Evolutionary conservation across 2,888 invertebrate species (phyloP), one percentile per base, ranked within the genome.

Genomic region (Cataglyphis livida): DNA sequence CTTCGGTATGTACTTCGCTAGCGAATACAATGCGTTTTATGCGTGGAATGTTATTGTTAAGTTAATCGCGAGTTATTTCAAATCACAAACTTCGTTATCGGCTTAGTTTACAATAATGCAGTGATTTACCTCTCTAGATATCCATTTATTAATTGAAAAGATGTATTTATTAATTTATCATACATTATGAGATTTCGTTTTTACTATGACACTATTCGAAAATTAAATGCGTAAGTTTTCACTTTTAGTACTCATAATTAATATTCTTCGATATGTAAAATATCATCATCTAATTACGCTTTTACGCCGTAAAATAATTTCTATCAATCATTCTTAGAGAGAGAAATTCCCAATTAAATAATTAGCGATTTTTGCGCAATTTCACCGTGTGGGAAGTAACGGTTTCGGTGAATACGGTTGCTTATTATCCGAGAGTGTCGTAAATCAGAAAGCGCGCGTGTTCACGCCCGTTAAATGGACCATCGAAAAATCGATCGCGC

Each of bases 381-480:
- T 78, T 79, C 78, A 70, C 78, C 59, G 12, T 18, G 59, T 44
- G 21, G 21, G 18, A 35, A 54, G 18, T 79, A 70, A 79, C 54
- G 68, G 59, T 70, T 9, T 21, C 70, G 82, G 59, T 75, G 59
- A 62, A 61, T 6, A 48, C 44, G 51, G 61, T 74, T 76, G 70
- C 25, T 88, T 85, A 85, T 84, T 74, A 81, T 78, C 68, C 41
- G 62, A 51, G 74, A 54, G 65, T 25, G 75, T 76, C 78, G 86
- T 88, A 88, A 88, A 86, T 88, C 88, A 86, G 76, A 48, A 35
- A 78, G 54, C 74, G 76, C 71, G 84, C 83, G 86, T 86, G 88
- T 86, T 88, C 86, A 81, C 88, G 88, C 86, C 86, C 82, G 88
- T 88, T 88, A 84, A 84, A 88, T 70, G 88, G 83, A 83, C 83